phyloP scores from a whole-genome alignment of 2,113 vertebrate species.

The Sminthopsis crassicaudata region DNA sequence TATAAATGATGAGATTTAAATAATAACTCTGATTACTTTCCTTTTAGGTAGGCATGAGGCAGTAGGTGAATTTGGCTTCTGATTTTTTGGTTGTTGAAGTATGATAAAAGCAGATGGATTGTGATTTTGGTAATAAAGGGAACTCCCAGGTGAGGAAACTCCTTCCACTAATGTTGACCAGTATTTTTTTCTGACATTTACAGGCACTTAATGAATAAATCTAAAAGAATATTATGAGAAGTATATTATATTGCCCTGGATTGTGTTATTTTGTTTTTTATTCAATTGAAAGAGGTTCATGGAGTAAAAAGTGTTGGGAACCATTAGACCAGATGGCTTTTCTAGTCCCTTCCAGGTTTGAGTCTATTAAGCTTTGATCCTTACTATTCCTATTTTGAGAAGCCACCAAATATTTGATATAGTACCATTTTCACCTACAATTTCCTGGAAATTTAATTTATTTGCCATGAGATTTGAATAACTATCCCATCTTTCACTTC shows the following conservation, averaged over 20 bases:
- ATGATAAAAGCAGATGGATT: background rate
- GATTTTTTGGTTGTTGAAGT: background rate
- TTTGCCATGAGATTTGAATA: background rate
- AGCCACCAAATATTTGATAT: background rate
- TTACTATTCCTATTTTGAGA: background rate
- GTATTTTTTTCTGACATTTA: background rate
- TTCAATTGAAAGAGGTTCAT: background rate
- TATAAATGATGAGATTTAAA: slow-evolving; percentile 3
- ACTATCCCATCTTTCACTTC: background rate
- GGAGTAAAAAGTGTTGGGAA: background rate
- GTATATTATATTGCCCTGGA: background rate
- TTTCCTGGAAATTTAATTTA: background rate
- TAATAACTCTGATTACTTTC: slow-evolving; percentile 3
- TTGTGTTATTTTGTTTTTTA: background rate
- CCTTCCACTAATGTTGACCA: background rate
- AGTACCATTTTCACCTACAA: background rate
- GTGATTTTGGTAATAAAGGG: background rate
- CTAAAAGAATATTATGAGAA: background rate
- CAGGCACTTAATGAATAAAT: background rate
- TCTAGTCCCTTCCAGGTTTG: background rate
- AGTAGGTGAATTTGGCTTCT: background rate
- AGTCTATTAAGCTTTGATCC: background rate
- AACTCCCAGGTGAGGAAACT: background rate
- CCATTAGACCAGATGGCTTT: background rate
- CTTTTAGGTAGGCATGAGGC: background rate